Percentiles rank a stretch among this genome's conserved stretches.
These are phyloP conservation scores for Patiria pectinifera DNA, from an alignment of 53 echinoderm and acorn worm species.

Conservation along the genomic window DNA sequence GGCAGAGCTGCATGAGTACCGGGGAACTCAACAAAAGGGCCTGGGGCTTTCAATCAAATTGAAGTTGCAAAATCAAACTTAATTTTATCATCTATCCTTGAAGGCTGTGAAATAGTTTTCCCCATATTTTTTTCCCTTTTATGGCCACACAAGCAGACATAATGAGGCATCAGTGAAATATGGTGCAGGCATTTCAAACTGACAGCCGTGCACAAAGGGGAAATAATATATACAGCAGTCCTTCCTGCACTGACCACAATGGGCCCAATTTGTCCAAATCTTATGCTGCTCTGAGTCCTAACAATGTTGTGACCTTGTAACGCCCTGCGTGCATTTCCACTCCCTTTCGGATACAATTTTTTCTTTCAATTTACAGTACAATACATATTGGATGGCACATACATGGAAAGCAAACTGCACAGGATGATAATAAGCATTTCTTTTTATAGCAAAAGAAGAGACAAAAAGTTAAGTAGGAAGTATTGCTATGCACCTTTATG, in stretches of 20 bases:
- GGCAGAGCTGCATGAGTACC: not conserved
- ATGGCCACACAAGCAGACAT: not conserved
- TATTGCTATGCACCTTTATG: no score
- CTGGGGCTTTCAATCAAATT: not conserved
- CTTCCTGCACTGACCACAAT: not conserved
- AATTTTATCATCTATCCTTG: not conserved
- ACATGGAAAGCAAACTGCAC: not conserved
- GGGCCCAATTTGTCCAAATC: conserved; percentile 25
- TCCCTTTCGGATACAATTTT: not conserved
- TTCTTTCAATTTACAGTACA: not conserved
- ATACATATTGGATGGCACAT: not conserved
- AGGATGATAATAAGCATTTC: not conserved
- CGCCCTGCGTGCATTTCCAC: not conserved
- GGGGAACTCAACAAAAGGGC: not conserved
- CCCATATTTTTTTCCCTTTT: not conserved
- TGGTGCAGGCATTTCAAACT: not conserved
- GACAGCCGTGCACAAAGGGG: not conserved
- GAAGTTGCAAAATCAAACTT: no score
- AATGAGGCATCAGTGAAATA: not conserved
- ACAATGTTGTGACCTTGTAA: conserved; percentile 37
- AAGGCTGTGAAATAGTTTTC: not conserved
- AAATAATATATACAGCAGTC: not conserved
- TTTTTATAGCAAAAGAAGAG: no score
- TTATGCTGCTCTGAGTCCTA: not conserved
- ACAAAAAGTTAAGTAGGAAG: no score